Evolutionary conservation across 2,888 invertebrate genomes (phyloP), one percentile per base, ranked within the genome.

Genomic region (Chesias legatella): DNA sequence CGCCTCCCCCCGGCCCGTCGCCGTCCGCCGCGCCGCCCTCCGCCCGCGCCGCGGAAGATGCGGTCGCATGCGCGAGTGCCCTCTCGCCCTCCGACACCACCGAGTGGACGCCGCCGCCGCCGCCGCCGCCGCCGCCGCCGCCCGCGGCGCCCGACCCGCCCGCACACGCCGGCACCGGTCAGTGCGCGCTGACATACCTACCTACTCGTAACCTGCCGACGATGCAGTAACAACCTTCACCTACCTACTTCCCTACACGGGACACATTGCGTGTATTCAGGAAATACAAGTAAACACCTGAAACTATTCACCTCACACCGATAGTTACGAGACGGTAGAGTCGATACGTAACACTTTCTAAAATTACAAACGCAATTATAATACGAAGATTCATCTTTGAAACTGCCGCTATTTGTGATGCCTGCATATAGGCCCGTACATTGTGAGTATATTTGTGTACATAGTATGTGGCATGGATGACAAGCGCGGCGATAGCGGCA

Each of bases 1-100:
- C 84, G 69, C 83, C 82, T 68, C 79, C 83, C 79, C 79, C 81
- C 81, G 81, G 78, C 79, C 74, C 79, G 73, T 63, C 75, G 79
- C 74, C 79, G 73, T 63, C 75, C 75, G 72, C 51, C 51, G 48
- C 53, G 51, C 75, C 74, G 73, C 71, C 74, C 74, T 73, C 76
- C 74, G 78, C 77, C 77, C 78, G 78, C 76, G 75, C 79, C 71
- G 79, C 79, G 71, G 77, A 80, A 78, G 78, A 81, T 78, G 80
- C 77, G 77, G 74, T 76, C 69, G 78, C 77, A 58, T 75, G 82
- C 79, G 79, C 82, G 73, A 74, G 72, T 77, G 79, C 80, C 77
- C 79, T 74, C 57, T 60, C 72, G 77, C 79, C 74, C 57, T 60
- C 72, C 73, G 76, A 80, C 77, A 62, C 70, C 75, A 78, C 79